Conservation (phyloP, 2,797 vertebrate species). For the Catostomus latipinnis region DNA sequence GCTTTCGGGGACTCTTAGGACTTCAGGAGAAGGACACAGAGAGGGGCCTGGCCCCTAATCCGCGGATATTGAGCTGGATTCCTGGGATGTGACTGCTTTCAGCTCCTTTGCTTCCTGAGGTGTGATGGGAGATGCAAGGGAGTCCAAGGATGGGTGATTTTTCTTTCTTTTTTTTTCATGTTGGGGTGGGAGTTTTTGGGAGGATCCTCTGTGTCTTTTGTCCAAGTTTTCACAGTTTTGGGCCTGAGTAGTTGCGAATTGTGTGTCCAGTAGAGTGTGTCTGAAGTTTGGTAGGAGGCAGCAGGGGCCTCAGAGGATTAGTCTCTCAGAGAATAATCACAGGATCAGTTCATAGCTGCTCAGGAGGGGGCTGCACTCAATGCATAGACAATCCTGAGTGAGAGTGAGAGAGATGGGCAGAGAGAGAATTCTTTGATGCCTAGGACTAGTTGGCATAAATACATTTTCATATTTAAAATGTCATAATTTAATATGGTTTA, state of each 20-base stretch:
- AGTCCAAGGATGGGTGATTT: slow-evolving; percentile 54
- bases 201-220: slow-evolving; percentile 73
- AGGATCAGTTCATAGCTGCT: slow-evolving; percentile 80
- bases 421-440: neutral
- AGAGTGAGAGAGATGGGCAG: slow-evolving; percentile 58
- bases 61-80: slow-evolving; percentile 84
- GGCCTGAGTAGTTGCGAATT: slow-evolving; percentile 74
- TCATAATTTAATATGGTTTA: too few species aligned
- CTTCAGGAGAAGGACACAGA: slow-evolving; percentile 36
- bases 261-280: slow-evolving; percentile 82
- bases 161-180: slow-evolving; percentile 44
- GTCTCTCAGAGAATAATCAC: slow-evolving; percentile 80
- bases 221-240: slow-evolving; percentile 85
- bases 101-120: slow-evolving; percentile 81
- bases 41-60: slow-evolving; percentile 74
- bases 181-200: slow-evolving; percentile 37
- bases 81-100: slow-evolving; percentile 75
- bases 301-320: slow-evolving; percentile 77
- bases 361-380: slow-evolving; percentile 75
- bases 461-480: too few species aligned
- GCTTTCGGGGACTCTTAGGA: slow-evolving; percentile 62
- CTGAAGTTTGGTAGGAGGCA: slow-evolving; percentile 65
- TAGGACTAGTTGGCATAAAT: neutral
- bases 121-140: slow-evolving; percentile 73
- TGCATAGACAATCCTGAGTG: slow-evolving; percentile 67